Percentiles rank a stretch among this genome's conserved stretches.
Evolutionary conservation across 2,113 vertebrate genomes (phyloP).

Genomic region (Clarias batrachus): DNA sequence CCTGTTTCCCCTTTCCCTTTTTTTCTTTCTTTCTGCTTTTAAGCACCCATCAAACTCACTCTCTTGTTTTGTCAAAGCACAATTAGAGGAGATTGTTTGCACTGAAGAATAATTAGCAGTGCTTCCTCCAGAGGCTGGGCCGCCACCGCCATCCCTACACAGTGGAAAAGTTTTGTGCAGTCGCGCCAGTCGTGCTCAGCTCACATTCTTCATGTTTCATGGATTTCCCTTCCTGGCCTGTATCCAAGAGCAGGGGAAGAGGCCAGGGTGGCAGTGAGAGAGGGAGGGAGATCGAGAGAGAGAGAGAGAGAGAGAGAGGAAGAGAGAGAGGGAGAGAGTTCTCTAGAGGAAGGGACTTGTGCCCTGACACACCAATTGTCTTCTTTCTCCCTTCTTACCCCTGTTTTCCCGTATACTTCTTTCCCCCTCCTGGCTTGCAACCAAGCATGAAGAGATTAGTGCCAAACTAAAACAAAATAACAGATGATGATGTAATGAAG

Average conservation of each 20-base stretch:
- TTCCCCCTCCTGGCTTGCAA: slow-evolving; percentile 72
- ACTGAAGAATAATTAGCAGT: slow-evolving; percentile 32
- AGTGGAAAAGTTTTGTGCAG: slow-evolving; percentile 72
- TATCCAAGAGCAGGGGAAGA: slow-evolving; percentile 73
- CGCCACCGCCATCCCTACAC: slow-evolving; percentile 68
- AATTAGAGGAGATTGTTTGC: slow-evolving; percentile 41
- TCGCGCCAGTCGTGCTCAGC: slow-evolving; percentile 75
- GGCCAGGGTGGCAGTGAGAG: slow-evolving; percentile 46
- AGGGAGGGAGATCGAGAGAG: slow-evolving; percentile 30
- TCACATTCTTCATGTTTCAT: slow-evolving; percentile 90
- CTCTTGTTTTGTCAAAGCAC: slow-evolving; percentile 37
- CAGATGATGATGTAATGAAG: slow-evolving; percentile 84
- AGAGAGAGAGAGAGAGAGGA: slow-evolving; percentile 29
- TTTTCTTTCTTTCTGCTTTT: slow-evolving; percentile 53
- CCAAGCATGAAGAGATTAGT: slow-evolving; percentile 78
- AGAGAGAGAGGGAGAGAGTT: slow-evolving; percentile 59
- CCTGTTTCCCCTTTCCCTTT: slow-evolving; percentile 46
- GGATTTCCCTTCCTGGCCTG: slow-evolving; percentile 88
- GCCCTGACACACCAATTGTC: slow-evolving; percentile 80
- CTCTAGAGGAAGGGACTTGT: slow-evolving; percentile 77
- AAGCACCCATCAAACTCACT: slow-evolving; percentile 21
- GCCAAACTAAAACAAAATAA: slow-evolving; percentile 85
- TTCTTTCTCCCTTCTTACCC: slow-evolving; percentile 46
- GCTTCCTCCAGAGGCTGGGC: slow-evolving; percentile 62
- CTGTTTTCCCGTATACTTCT: slow-evolving; percentile 8